Evolutionary conservation across 2,888 invertebrate genomes (phyloP).

Genomic region (Epistrophe grossulariae): DNA sequence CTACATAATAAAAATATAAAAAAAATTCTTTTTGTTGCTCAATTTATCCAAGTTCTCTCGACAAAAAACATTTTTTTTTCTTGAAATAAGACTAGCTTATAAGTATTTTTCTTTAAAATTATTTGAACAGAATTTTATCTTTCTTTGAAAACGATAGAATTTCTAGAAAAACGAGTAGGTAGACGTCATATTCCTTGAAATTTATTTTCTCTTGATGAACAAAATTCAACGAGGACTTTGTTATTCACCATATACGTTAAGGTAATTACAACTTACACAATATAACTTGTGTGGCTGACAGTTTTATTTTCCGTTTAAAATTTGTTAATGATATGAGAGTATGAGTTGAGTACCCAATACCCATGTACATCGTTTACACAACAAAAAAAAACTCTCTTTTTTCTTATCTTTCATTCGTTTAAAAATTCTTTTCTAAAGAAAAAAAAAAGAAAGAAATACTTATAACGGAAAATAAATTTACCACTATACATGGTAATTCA

Average conservation of each 20-base stretch:
- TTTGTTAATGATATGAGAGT: slow-evolving; percentile 24
- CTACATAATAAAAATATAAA: too few species aligned
- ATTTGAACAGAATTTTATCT: too few species aligned
- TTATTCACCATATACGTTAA: neutral
- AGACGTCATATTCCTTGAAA: neutral
- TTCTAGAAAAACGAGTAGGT: too few species aligned
- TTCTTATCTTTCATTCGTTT: slow-evolving; percentile 8
- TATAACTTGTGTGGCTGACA: slow-evolving; percentile 7
- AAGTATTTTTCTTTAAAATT: too few species aligned
- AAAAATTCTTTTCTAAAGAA: neutral
- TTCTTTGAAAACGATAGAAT: too few species aligned
- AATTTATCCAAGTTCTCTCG: too few species aligned
- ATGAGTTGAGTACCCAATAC: neutral
- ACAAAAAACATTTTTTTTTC: too few species aligned
- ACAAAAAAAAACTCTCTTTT: neutral
- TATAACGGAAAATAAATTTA: slow-evolving; percentile 44
- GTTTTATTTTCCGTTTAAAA: slow-evolving; percentile 13
- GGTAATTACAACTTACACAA: neutral
- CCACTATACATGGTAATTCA: slow-evolving; percentile 72
- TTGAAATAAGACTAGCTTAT: too few species aligned
- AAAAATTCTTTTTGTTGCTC: too few species aligned
- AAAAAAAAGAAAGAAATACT: neutral
- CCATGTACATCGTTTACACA: neutral
- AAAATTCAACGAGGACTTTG: neutral
- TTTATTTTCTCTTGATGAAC: neutral